Base-by-base conservation (phyloP, 2,113 vertebrate genomes). In the Neoarius graeffei region DNA sequence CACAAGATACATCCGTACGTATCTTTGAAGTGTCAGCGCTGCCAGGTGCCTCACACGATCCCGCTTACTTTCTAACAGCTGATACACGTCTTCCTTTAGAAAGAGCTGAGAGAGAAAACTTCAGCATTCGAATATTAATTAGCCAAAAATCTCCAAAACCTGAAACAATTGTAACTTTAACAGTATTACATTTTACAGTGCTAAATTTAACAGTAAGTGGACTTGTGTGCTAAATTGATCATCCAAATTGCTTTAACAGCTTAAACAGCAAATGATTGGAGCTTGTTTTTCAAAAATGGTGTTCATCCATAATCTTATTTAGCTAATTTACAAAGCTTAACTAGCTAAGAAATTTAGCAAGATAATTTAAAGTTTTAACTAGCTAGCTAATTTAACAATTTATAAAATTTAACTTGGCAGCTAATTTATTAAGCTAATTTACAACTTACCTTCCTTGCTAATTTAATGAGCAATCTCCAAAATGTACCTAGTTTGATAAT, bases 21-120 rank as follows among this genome's bases (percentile, higher is more conserved):
- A 96, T 87, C 96, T 96, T 94, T 99, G 98, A 85, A 99, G 94
- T 0, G 96, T 97, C 87, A 97, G 91, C 0, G 97, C 97, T 0
- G 98, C 98, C 52, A 97, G 89, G 89, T 97, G 94, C 64, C 97
- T 94, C 81, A 98, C 93, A 0, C 96, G 96, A 88, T 97, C 95
- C 0, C 97, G 93, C 92, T 98, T 99, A 91, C 95, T 96, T 93
- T 99, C 98, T 94, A 99, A 87, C 0, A 96, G 93, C 94, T 98
- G 98, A 93, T 99, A 96, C 35, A 99, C 91, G 35, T 96, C 96
- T 86, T 99, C 98, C 91, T 98, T 99, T 76, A 99, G 94, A 93
- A 99, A 99, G 86, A 99, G 96, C 98, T 96, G 85, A 86, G 52
- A 74, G 20, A 0, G 86, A 23, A 59, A 19, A 56, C 54, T 1